Percentiles rank a stretch among this genome's conserved stretches.
These are phyloP conservation scores for Candidula unifasciata DNA, from an alignment of 2,888 invertebrate species.

Conservation along the genomic window DNA sequence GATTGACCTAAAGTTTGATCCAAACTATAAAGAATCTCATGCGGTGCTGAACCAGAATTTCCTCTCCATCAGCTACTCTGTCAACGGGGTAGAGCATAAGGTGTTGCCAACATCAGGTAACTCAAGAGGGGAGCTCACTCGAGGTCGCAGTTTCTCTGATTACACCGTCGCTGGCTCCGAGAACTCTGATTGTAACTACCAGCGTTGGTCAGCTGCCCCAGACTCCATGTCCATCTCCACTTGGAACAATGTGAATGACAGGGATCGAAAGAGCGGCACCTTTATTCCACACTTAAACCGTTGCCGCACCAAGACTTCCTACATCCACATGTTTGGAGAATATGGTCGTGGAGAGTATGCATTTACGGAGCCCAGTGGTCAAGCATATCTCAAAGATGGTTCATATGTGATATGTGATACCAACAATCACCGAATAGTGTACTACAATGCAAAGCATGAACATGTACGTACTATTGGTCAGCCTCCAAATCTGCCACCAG, in stretches of 20 bases:
- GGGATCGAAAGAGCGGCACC: slow-evolving; percentile 45
- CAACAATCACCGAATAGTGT: slow-evolving; percentile 99
- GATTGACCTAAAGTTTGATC: slow-evolving; percentile 40
- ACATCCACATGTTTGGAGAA: slow-evolving; percentile 99
- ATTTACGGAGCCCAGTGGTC: slow-evolving; percentile 99
- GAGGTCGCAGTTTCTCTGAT: slow-evolving; percentile 31
- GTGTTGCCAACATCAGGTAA: slow-evolving; percentile 21
- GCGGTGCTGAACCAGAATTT: slow-evolving; percentile 42
- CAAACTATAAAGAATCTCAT: slow-evolving; percentile 40
- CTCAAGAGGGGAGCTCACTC: background rate
- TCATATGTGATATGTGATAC: slow-evolving; percentile 98
- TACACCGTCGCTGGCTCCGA: background rate
- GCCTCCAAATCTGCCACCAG: slow-evolving; percentile 47
- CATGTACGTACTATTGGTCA: slow-evolving; percentile 45
- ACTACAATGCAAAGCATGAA: slow-evolving; percentile 93
- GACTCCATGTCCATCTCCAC: slow-evolving; percentile 48
- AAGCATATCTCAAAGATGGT: slow-evolving; percentile 98
- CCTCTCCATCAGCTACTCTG: slow-evolving; percentile 13
- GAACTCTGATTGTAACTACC: slow-evolving; percentile 47
- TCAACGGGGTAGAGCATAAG: slow-evolving; percentile 43
- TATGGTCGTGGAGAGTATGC: slow-evolving; percentile 91
- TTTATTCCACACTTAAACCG: slow-evolving; percentile 48
- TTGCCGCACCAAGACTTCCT: slow-evolving; percentile 99
- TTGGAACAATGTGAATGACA: slow-evolving; percentile 42
- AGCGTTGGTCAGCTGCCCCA: slow-evolving; percentile 44